These are phyloP conservation scores for Cherax destructor DNA, from an alignment of 1,140 invertebrate species.

Conservation along the genomic window DNA sequence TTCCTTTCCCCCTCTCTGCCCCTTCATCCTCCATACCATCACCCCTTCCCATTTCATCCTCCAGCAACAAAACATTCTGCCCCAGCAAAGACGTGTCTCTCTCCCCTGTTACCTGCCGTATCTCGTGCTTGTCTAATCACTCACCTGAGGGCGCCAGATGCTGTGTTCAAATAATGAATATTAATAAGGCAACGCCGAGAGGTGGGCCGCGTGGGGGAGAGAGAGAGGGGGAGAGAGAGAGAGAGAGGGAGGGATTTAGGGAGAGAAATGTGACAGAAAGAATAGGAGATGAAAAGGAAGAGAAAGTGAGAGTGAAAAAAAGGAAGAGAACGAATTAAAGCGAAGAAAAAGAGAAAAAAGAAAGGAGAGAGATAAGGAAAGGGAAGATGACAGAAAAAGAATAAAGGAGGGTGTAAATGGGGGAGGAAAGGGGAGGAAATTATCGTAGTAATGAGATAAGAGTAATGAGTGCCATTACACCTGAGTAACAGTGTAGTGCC, in stretches of 20 bases:
- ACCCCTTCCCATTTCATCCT: not conserved
- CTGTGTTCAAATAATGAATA: conserved; percentile 28
- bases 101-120: conserved; percentile 29
- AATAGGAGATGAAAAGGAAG: not conserved
- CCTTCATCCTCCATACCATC: not conserved
- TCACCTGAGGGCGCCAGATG: conserved; percentile 30
- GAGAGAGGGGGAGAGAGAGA: conserved; percentile 3
- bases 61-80: not conserved
- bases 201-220: not conserved
- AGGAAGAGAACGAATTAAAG: not conserved
- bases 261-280: no score
- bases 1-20: not conserved
- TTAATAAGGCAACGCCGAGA: conserved; percentile 16
- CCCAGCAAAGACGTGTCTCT: not conserved
- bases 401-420: not conserved
- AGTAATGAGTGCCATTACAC: no score
- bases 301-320: no score
- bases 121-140: conserved; percentile 13
- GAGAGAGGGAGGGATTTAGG: not conserved
- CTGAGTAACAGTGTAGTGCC: no score
- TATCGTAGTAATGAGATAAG: no score
- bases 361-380: no score
- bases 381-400: not conserved
- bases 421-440: not conserved
- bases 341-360: no score